Percentiles rank a stretch among this genome's conserved stretches.
Conservation (phyloP, 2,113 vertebrate genomes). For the Pygoscelis antarcticus region DNA sequence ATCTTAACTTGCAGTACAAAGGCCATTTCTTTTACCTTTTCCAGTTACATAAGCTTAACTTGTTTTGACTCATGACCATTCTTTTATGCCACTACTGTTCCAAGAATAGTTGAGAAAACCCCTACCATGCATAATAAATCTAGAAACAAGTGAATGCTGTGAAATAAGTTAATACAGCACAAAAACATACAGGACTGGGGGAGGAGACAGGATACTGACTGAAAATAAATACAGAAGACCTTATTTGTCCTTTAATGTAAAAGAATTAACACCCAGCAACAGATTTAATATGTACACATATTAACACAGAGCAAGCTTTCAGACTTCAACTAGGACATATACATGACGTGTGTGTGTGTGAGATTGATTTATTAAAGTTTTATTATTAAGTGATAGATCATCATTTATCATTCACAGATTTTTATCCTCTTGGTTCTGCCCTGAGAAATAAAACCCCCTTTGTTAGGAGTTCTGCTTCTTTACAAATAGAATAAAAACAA, state of each 20-base stretch:
- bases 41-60: background rate
- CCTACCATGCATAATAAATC: background rate
- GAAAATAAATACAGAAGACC: background rate
- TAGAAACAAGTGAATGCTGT: background rate
- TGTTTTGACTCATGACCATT: background rate
- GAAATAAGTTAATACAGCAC: background rate
- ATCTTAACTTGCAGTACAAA: background rate
- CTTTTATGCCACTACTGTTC: background rate
- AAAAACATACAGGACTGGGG: background rate
- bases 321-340: background rate
- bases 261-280: background rate
- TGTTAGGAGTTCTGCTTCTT: background rate
- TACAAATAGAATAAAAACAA: background rate
- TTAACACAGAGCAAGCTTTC: background rate
- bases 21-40: background rate
- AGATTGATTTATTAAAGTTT: background rate
- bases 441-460: background rate
- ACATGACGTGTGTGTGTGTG: accelerated
- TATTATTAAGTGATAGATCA: background rate
- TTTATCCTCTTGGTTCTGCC: background rate
- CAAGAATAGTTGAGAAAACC: background rate
- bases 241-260: background rate
- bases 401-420: background rate
- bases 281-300: background rate
- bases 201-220: background rate